Evolutionary conservation across 2,113 vertebrate genomes (phyloP).

Genomic region (Capreolus pygargus): DNA sequence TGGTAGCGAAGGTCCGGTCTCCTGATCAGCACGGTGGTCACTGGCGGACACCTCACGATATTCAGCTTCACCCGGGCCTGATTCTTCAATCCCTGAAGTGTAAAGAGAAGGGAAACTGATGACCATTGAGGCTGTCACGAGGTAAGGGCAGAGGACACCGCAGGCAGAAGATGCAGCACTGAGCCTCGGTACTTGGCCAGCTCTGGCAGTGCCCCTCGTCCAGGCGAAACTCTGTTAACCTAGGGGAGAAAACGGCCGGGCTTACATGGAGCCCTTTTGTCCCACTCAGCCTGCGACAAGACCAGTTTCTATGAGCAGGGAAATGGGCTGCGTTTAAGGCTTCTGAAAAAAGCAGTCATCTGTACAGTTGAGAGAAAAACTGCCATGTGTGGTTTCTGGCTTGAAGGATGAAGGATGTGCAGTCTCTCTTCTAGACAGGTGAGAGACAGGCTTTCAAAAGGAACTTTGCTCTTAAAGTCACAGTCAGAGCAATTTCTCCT

Average conservation of each 20-base stretch:
- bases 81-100: slow-evolving; percentile 93
- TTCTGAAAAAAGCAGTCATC: not conserved
- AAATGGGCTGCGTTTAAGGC: not conserved
- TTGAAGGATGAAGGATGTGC: not conserved
- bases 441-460: not conserved
- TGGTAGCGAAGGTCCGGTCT: slow-evolving; percentile 96
- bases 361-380: not conserved
- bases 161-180: not conserved
- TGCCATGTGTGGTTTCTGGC: not conserved
- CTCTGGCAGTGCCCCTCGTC: rapidly evolving
- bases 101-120: not conserved
- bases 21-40: slow-evolving; percentile 96
- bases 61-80: slow-evolving; percentile 94
- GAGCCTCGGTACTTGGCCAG: rapidly evolving
- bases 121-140: rapidly evolving
- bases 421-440: rapidly evolving
- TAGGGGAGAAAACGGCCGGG: not conserved
- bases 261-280: not conserved
- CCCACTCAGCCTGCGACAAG: not conserved
- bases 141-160: rapidly evolving
- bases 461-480: not conserved
- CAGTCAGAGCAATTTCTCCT: not conserved
- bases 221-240: not conserved
- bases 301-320: rapidly evolving
- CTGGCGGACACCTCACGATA: slow-evolving; percentile 96